A percentile compares a stretch with the other conserved stretches of the same genome.
These are phyloP conservation scores for Volucella bombylans DNA, from an alignment of 2,888 invertebrate species.

Conservation along the genomic window DNA sequence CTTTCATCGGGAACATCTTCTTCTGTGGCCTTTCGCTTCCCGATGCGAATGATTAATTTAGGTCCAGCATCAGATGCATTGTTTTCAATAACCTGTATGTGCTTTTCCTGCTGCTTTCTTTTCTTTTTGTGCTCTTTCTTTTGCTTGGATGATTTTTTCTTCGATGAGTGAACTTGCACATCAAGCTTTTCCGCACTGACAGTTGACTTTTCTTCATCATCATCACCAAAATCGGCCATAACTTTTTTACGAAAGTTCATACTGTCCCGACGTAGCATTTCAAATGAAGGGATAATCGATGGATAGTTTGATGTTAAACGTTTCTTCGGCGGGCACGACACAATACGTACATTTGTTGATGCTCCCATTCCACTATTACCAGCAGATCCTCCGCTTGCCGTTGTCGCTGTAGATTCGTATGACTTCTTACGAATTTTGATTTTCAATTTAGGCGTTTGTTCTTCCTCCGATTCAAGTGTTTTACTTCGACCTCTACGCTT, in stretches of 20 bases:
- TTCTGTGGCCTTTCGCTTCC: constrained; percentile 80
- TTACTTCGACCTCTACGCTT: constrained; percentile 81
- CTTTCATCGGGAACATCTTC: constrained; percentile 68
- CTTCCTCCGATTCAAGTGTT: constrained; percentile 80
- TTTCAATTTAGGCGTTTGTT: constrained; percentile 86
- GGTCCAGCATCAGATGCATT: constrained; percentile 83
- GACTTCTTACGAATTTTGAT: constrained; percentile 88
- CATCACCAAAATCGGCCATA: constrained; percentile 91
- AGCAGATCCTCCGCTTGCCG: constrained; percentile 74
- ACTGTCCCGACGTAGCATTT: constrained; percentile 91
- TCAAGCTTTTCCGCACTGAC: constrained; percentile 82
- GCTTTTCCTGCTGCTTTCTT: constrained; percentile 83
- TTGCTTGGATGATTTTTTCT: constrained; percentile 79
- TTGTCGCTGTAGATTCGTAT: constrained; percentile 79
- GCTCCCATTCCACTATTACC: constrained; percentile 75
- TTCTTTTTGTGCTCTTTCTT: constrained; percentile 84
- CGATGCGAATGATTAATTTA: constrained; percentile 90
- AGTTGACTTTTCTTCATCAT: constrained; percentile 83
- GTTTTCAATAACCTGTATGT: constrained; percentile 84
- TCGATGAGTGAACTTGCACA: constrained; percentile 81
- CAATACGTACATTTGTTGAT: constrained; percentile 82
- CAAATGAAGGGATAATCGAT: constrained; percentile 87
- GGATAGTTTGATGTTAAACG: constrained; percentile 83
- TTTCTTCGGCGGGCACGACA: constrained; percentile 91
- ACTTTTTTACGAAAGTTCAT: constrained; percentile 93